phyloP scores from a whole-genome alignment of 2,797 vertebrate species.

The Amazona ochrocephala region DNA sequence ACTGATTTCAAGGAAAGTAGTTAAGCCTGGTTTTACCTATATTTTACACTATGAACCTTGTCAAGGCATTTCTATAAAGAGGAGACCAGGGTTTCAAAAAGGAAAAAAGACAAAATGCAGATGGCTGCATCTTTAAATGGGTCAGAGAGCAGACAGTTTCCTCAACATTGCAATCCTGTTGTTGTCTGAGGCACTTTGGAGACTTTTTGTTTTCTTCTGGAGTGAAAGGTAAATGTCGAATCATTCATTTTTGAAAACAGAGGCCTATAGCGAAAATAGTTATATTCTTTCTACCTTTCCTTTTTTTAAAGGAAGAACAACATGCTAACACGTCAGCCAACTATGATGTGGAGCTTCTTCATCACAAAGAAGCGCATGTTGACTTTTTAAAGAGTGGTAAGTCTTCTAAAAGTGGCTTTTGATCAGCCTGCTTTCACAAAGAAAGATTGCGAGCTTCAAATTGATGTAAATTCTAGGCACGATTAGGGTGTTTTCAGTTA shows the following conservation, averaged over 20 bases:
- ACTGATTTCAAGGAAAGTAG: not conserved
- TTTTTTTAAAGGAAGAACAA: constrained; percentile 92
- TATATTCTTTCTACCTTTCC: not conserved
- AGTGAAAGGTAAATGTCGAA: constrained; percentile 38
- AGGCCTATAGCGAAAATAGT: not conserved
- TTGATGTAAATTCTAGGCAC: not conserved
- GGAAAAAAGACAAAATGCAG: not conserved
- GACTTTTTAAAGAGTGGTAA: constrained; percentile 96
- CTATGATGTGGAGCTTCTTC: constrained; percentile 97
- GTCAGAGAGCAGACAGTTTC: constrained; percentile 27
- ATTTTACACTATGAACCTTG: not conserved
- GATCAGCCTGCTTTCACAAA: not conserved
- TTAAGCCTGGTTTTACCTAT: not conserved
- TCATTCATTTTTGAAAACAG: not conserved
- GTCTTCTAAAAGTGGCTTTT: constrained; percentile 4
- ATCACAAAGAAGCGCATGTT: constrained; percentile 95
- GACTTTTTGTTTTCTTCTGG: constrained; percentile 20
- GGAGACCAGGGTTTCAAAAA: not conserved
- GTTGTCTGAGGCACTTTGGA: constrained; percentile 43
- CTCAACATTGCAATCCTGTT: not conserved
- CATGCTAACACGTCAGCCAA: constrained; percentile 99
- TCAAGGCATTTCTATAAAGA: not conserved
- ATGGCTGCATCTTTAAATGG: constrained; percentile 72
- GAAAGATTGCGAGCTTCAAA: not conserved
- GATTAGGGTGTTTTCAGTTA: not conserved